phyloP scores from a whole-genome alignment of 2,797 vertebrate species.

The Chromis chromis region DNA sequence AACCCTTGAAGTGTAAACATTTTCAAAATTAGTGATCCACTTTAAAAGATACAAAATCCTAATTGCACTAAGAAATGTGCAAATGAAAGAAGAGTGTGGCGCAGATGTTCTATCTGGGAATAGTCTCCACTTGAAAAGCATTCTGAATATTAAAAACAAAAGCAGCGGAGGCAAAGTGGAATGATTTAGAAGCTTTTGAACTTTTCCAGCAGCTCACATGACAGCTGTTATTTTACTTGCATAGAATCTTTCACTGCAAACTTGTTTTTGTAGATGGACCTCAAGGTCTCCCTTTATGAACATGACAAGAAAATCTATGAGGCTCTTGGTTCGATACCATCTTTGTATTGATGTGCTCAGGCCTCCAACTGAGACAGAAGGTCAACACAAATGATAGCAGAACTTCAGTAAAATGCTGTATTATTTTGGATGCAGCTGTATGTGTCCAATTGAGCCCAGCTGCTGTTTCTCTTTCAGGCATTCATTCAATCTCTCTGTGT shows the following conservation, averaged over 20 bases:
- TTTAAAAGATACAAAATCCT: slow-evolving; percentile 9
- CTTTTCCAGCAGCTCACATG: background rate
- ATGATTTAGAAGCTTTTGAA: background rate
- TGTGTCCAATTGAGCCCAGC: slow-evolving; percentile 11
- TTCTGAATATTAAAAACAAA: background rate
- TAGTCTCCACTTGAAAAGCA: background rate
- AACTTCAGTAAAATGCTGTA: slow-evolving; percentile 55
- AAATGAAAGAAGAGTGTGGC: slow-evolving; percentile 12
- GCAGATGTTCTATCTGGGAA: background rate
- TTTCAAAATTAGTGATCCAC: background rate
- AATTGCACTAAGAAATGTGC: slow-evolving; percentile 12
- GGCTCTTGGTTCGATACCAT: background rate
- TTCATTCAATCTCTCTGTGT: background rate
- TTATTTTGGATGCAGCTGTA: slow-evolving; percentile 24
- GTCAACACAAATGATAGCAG: slow-evolving; percentile 27
- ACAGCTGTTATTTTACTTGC: background rate
- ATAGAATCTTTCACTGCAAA: background rate
- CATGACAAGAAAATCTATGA: slow-evolving; percentile 8
- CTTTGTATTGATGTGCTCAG: slow-evolving; percentile 10
- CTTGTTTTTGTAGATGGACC: background rate
- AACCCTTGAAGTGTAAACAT: slow-evolving; percentile 18
- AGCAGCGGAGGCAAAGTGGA: background rate
- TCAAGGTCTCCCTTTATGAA: slow-evolving; percentile 2
- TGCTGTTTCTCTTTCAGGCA: slow-evolving; percentile 2
- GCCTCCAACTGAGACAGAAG: slow-evolving; percentile 33